phyloP scores from a whole-genome alignment of 2,888 invertebrate genomes.

The Hydrotaea cyrtoneurina region DNA sequence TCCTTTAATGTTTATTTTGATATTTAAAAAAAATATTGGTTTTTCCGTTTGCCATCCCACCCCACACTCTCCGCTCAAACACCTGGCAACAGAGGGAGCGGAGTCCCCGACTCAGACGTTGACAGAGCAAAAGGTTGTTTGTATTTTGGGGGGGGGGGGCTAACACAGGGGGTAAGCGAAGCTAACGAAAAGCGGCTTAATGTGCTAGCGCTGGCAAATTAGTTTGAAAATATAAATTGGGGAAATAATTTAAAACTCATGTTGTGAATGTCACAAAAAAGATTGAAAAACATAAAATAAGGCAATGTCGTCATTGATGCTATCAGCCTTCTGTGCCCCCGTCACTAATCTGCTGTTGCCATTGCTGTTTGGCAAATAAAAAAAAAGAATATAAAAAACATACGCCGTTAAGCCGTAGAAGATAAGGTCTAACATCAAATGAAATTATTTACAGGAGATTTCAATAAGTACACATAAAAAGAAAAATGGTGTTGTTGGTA shows the following conservation, averaged over 20 bases:
- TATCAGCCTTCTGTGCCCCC: neutral
- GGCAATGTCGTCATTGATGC: neutral
- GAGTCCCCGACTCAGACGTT: neutral
- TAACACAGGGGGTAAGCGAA: neutral
- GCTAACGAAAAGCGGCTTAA: constrained; percentile 11
- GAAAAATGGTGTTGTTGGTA: neutral
- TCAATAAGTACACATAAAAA: neutral
- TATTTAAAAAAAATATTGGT: constrained; percentile 21
- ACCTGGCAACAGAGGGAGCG: neutral
- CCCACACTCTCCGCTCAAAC: neutral
- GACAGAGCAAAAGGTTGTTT: neutral
- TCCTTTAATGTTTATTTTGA: constrained; percentile 18
- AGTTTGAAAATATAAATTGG: constrained; percentile 27
- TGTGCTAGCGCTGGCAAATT: constrained; percentile 14
- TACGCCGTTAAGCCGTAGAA: neutral
- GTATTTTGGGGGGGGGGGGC: neutral
- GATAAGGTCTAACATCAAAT: neutral
- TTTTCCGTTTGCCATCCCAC: neutral
- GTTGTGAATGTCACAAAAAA: too few species aligned
- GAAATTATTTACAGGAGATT: neutral
- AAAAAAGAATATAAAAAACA: too few species aligned
- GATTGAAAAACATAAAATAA: neutral
- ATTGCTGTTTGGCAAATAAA: neutral
- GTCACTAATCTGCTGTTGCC: neutral
- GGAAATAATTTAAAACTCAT: neutral